Percentiles rank a stretch among this genome's conserved stretches.
phyloP scores from a whole-genome alignment of 1,140 invertebrate genomes.

The Melitaea cinxia region DNA sequence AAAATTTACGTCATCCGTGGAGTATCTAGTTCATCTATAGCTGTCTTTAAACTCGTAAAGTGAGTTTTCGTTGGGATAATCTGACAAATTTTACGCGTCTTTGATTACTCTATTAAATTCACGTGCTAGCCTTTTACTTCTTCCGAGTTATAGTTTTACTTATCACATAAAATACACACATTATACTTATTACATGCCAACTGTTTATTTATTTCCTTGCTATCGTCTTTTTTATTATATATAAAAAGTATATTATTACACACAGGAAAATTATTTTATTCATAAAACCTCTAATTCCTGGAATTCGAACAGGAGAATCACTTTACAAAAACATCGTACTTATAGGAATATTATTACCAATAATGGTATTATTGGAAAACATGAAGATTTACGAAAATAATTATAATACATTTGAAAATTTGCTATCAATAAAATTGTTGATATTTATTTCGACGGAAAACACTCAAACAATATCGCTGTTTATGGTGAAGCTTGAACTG shows the following conservation, averaged over 20 bases:
- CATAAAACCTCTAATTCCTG: no score
- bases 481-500: slow-evolving; percentile 3
- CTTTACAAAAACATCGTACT: no score
- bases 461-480: slow-evolving; percentile 3
- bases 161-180: not conserved
- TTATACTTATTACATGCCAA: not conserved
- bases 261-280: no score
- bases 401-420: no score
- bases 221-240: no score
- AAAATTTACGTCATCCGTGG: not conserved
- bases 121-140: slow-evolving; percentile 21
- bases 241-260: no score
- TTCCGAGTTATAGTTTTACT: not conserved
- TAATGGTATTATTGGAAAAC: no score
- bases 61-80: slow-evolving; percentile 61
- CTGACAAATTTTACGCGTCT: slow-evolving; percentile 63
- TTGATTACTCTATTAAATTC: slow-evolving; percentile 54
- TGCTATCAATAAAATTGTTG: no score
- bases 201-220: not conserved
- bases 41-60: slow-evolving; percentile 45
- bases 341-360: no score
- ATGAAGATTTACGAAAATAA: no score
- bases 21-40: slow-evolving; percentile 42
- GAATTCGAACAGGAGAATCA: no score
- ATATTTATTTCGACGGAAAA: not conserved